phyloP scores from a whole-genome alignment of 2,113 vertebrate species.

The Opisthocomus hoazin region DNA sequence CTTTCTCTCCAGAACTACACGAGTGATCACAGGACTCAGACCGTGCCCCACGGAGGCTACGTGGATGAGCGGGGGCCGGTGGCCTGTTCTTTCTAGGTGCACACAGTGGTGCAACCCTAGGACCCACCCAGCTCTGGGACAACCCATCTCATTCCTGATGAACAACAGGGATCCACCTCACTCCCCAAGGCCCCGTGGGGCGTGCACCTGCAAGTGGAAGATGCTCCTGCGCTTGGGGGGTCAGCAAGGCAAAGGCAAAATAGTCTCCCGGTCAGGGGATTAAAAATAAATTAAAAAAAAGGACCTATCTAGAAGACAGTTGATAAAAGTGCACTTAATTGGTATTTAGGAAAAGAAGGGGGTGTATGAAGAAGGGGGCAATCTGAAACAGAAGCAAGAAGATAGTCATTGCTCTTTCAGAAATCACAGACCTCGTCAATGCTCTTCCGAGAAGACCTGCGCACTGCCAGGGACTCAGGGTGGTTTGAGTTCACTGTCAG shows the following conservation, averaged over 20 bases:
- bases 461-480: background rate
- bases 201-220: background rate
- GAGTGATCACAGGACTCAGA: too few relatives aligned
- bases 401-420: background rate
- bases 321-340: background rate
- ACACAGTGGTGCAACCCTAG: background rate
- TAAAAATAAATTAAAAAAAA: background rate
- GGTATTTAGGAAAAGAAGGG: background rate
- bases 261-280: background rate
- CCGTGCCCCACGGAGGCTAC: background rate
- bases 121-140: background rate
- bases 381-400: background rate
- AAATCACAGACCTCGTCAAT: background rate
- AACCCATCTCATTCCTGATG: background rate
- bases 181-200: background rate
- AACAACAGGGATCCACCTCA: background rate
- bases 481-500: background rate
- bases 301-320: background rate
- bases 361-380: background rate
- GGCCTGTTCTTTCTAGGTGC: background rate
- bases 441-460: background rate
- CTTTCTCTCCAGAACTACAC: background rate
- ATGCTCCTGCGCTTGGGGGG: background rate
- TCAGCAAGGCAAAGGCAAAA: background rate
- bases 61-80: background rate